Evolutionary conservation across 2,888 invertebrate species (phyloP), one percentile per base, ranked within the genome.

Genomic region (Sinotaia quadrata): DNA sequence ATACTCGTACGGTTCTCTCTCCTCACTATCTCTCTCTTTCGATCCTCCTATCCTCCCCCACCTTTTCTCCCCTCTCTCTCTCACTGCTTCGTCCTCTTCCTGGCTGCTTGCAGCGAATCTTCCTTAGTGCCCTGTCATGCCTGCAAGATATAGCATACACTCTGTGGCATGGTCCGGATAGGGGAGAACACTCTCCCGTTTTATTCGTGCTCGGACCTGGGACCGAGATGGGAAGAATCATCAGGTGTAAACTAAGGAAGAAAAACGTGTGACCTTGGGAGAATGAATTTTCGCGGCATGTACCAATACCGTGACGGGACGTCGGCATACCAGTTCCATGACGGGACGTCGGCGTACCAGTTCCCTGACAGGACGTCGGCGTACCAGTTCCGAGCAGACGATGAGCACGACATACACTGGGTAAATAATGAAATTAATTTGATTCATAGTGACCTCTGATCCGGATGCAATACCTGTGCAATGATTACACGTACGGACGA

Each of bases 241-340:
- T n/a, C n/a, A n/a, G n/a, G n/a, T n/a, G n/a, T n/a, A n/a, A n/a
- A n/a, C n/a, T n/a, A n/a, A n/a, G n/a, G n/a, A n/a, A n/a, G n/a
- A n/a, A n/a, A n/a, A n/a, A n/a, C n/a, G n/a, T n/a, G n/a, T n/a
- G n/a, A n/a, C n/a, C n/a, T n/a, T n/a, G n/a, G n/a, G n/a, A n/a
- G n/a, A 24, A 47, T 47, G 47, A 47, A 47, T 47, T 47, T 47
- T 24, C 47, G 47, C 18, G 47, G 47, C 24, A 24, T 47, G 47
- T 47, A 47, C 47, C 41, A 47, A 24, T 47, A 47, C 18, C 47
- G 7, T 47, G 41, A 8, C 7, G 34, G 52, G 10, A 24, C 65
- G 31, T 44, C 65, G 18, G 65, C 65, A 1, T 65, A 65, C 31
- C 65, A 65, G 65, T 65, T 65, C 65, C 41, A n/a, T n/a, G n/a